Base-by-base conservation (phyloP, 2,888 invertebrate species). In the Ichneumoninae sp. region DNA sequence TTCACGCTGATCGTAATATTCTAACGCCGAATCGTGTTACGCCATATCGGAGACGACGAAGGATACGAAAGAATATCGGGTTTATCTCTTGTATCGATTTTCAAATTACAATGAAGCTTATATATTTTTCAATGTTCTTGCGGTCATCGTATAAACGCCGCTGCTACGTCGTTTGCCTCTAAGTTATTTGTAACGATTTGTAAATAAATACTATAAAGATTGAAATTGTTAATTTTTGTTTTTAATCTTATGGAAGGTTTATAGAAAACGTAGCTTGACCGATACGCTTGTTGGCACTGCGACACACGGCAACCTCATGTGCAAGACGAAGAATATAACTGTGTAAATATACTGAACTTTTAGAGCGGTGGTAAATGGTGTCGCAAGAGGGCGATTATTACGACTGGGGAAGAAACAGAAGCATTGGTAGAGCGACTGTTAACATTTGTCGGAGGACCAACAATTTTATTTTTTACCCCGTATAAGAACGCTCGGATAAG, bases 1-100 rank as follows among this genome's bases (percentile, higher is more conserved):
- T 99, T 99, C 94, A 98, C 98, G 62, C 95, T 99, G 77, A 95
- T 99, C 89, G 97, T 98, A 71, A 95, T 99, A 84, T 99, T 99
- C 94, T 99, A 95, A 96, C 85, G 79, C 30, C 19, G 74, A 30
- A 47, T 33, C n/a, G 3, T 22, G 36, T 33, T 62, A 2, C 5
- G 50, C 19, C 3, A n/a, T 44, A 4, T 26, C 22, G 13, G 7
- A 5, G 22, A 36, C 5, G 13, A 19, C 6, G 33, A 62, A 62
- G 33, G 7, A 33, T n/a, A 62, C n/a, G n/a, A 52, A 54, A 40
- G n/a, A 30, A n/a, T 7, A 30, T 50, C 33, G 30, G 72, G 26
- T 22, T 57, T 40, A 66, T 33, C 57, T 33, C 57, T 57, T 26
- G 16, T 33, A 26, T 19, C 36, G 52, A 44, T 80, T 60, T 40